Percentiles rank a stretch among this genome's conserved stretches.
phyloP scores from a whole-genome alignment of 2,113 vertebrate species.

The Tiliqua scincoides region DNA sequence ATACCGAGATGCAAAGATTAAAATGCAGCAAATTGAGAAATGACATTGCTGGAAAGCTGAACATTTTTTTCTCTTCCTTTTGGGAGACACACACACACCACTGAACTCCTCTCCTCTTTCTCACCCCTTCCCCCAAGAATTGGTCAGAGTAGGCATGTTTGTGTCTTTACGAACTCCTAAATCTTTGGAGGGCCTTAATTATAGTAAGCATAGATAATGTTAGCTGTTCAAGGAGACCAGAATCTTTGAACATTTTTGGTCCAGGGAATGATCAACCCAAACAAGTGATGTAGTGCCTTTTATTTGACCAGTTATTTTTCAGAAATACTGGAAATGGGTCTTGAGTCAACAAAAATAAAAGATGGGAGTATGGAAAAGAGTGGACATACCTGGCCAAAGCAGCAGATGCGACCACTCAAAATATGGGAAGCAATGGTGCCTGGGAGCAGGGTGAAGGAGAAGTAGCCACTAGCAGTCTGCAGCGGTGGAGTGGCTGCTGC shows the following conservation, averaged over 20 bases:
- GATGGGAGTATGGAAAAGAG: neutral
- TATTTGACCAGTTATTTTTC: neutral
- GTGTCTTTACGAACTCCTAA: neutral
- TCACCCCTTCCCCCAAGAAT: neutral
- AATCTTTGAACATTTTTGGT: neutral
- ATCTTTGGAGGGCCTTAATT: neutral
- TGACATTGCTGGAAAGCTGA: conserved; percentile 19
- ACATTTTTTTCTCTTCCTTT: neutral
- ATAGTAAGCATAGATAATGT: neutral
- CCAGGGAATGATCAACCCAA: neutral
- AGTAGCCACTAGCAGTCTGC: neutral
- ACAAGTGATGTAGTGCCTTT: neutral
- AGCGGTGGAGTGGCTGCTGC: neutral
- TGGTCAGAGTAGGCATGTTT: neutral
- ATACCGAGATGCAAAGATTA: conserved; percentile 30
- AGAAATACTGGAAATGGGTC: neutral
- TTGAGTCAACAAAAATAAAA: neutral
- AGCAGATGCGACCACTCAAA: neutral
- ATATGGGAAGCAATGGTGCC: too few relatives aligned
- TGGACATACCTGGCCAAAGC: neutral
- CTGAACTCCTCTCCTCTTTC: conserved; percentile 19
- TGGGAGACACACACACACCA: neutral
- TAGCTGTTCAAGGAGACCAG: neutral
- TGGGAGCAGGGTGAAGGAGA: too few relatives aligned
- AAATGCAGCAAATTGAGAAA: conserved; percentile 57